phyloP scores from a whole-genome alignment of 2,113 vertebrate genomes.

The Paratilapia polleni region DNA sequence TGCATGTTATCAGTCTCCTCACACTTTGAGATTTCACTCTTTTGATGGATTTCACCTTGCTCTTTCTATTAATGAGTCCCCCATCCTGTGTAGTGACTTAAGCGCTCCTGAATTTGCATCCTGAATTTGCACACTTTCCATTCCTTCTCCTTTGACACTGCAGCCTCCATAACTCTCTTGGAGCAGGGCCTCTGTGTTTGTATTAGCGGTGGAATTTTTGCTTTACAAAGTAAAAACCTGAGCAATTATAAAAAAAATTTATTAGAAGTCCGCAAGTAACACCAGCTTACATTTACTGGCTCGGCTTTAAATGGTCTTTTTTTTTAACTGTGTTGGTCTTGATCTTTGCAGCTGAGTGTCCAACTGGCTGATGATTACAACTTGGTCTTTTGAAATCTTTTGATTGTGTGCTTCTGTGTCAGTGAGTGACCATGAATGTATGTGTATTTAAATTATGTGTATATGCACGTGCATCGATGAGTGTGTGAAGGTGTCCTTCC shows the following conservation, averaged over 20 bases:
- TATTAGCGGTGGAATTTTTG: background rate
- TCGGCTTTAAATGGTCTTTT: background rate
- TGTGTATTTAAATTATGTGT: slow-evolving; percentile 1
- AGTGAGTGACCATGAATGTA: background rate
- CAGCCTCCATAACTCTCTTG: background rate
- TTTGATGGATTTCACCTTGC: background rate
- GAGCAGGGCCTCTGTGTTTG: background rate
- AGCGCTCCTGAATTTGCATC: background rate
- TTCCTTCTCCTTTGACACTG: background rate
- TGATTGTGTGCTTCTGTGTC: slow-evolving; percentile 7
- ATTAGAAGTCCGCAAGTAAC: background rate
- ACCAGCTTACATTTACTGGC: background rate
- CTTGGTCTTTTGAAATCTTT: background rate
- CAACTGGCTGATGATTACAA: background rate
- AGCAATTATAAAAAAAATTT: background rate
- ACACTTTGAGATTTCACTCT: background rate
- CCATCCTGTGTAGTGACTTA: background rate
- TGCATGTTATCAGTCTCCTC: background rate
- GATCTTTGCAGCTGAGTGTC: background rate
- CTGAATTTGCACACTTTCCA: background rate
- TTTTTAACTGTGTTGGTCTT: background rate
- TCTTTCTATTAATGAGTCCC: background rate
- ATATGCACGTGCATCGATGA: background rate
- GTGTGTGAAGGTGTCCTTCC: slow-evolving; percentile 70
- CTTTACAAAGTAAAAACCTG: background rate